Evolutionary conservation across 2,888 invertebrate species (phyloP), one percentile per base, ranked within the genome.

Genomic region (Teleiodes luculella): DNA sequence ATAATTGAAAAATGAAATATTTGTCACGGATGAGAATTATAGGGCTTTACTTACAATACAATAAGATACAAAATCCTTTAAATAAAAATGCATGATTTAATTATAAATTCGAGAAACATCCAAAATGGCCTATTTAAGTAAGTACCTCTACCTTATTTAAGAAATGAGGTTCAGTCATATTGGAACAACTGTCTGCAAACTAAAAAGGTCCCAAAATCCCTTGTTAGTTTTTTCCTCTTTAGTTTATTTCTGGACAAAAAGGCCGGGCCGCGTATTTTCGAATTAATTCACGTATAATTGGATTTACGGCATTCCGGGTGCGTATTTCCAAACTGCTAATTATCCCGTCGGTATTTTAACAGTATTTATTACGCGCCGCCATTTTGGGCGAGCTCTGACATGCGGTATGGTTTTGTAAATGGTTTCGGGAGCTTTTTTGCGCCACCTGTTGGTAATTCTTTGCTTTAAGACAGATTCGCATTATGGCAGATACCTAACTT

Each of bases 281-380:
- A 79, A 80, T 82, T 83, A 81, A 83, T 83, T 84, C 78, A 75
- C 68, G 66, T 78, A 75, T 84, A 82, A 84, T 83, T 83, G 83
- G 74, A 84, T 85, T 84, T 86, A 85, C 82, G 70, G 75, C 65
- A 66, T 68, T 68, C 58, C 57, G 61, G 64, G 61, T 56, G 72
- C 72, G 68, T 76, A 74, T 76, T 75, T 73, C 70, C 74, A 67
- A 78, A 78, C 68, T 62, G 76, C 86, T 86, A 86, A 86, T 86
- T 57, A 57, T 50, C 53, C 35, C 51, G 39, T 36, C 61, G 74
- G 78, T 68, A 82, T 83, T 80, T 83, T 75, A 79, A 80, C 74
- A 69, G 76, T 77, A 74, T 82, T 83, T 81, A 82, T 79, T 78
- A 71, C 64, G 54, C 55, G 55, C 58, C 60, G 67, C 73, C 73